Conservation (phyloP, 2,797 vertebrate genomes). For the Hydrophis major region DNA sequence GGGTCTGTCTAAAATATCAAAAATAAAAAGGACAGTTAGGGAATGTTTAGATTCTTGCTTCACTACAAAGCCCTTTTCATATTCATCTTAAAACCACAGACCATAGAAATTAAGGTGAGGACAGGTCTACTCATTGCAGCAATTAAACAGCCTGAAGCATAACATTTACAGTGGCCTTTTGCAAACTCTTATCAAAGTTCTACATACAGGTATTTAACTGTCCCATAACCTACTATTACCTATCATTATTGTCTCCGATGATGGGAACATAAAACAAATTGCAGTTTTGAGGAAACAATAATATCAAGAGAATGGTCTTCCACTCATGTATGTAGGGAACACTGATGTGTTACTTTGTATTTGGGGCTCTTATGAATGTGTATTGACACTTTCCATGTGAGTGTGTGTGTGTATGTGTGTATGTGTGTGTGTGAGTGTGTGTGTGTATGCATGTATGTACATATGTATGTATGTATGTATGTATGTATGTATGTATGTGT, state of each 20-base stretch:
- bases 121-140: slow-evolving; percentile 53
- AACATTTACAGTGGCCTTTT: slow-evolving; percentile 56
- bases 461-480: no score
- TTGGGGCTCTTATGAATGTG: no score
- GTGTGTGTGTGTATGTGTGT: no score
- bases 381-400: no score
- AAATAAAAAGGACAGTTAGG: slow-evolving; percentile 54
- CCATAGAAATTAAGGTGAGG: slow-evolving; percentile 56
- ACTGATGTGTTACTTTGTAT: neutral
- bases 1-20: slow-evolving; percentile 54
- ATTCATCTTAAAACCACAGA: slow-evolving; percentile 55
- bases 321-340: neutral
- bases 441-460: no score
- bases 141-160: slow-evolving; percentile 45
- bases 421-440: no score
- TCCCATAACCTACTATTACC: neutral
- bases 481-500: no score
- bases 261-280: neutral
- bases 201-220: slow-evolving; percentile 43
- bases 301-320: neutral
- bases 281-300: neutral
- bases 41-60: slow-evolving; percentile 55
- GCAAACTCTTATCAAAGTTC: slow-evolving; percentile 49
- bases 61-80: slow-evolving; percentile 67
- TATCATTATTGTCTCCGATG: neutral